These are phyloP conservation scores for Myotis planiceps DNA, from an alignment of 2,797 vertebrate genomes.

Conservation along the genomic window DNA sequence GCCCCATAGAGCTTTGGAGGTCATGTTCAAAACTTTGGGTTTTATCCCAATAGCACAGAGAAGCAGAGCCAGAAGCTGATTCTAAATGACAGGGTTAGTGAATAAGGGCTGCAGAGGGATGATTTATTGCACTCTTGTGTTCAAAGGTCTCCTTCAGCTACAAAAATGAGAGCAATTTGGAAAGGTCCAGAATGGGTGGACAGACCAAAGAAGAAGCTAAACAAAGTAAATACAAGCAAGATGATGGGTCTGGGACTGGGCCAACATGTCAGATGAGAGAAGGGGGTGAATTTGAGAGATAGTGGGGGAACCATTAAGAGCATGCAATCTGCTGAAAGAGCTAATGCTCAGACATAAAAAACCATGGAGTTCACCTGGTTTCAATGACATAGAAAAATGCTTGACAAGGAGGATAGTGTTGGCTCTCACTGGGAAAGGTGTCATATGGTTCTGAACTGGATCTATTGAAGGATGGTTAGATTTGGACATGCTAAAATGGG, in stretches of 20 bases:
- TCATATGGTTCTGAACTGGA: background rate
- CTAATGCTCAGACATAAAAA: background rate
- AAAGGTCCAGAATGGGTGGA: background rate
- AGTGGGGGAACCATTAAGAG: background rate
- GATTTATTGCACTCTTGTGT: background rate
- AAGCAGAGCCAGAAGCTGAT: background rate
- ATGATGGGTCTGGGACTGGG: background rate
- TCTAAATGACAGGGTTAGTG: background rate
- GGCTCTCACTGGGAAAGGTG: background rate
- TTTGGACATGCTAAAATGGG: background rate
- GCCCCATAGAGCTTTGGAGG: background rate
- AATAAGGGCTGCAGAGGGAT: background rate
- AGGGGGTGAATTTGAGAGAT: background rate
- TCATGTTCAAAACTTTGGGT: background rate
- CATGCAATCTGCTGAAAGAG: background rate
- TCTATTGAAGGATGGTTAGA: background rate
- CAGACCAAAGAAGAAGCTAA: background rate
- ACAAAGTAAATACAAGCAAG: background rate
- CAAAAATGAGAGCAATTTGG: background rate
- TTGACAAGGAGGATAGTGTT: background rate
- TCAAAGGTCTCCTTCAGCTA: background rate
- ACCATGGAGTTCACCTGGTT: background rate
- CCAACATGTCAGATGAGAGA: background rate
- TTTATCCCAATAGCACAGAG: background rate
- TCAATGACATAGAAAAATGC: background rate